Conservation (phyloP, 1,140 invertebrate species). For the Aphis craccivora region DNA sequence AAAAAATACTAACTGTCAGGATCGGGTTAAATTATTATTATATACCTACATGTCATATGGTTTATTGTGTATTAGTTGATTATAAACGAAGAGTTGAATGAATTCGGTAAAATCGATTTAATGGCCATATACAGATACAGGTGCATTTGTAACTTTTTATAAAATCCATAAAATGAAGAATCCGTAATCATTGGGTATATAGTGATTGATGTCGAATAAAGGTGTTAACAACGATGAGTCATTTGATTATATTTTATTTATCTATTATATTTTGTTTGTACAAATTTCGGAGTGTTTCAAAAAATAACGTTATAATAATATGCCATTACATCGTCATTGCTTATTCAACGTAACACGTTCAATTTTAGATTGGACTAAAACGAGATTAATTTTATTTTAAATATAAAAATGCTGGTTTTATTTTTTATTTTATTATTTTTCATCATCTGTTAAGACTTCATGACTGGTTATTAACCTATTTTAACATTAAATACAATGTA, state of each 20-base stretch:
- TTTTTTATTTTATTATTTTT: not conserved
- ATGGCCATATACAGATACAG: not conserved
- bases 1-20: not conserved
- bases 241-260: not conserved
- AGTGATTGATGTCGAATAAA: not conserved
- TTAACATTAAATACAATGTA: not conserved
- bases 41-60: constrained; percentile 23
- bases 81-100: not conserved
- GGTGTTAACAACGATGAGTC: not conserved
- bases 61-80: not conserved
- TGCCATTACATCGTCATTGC: not conserved
- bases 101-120: not conserved
- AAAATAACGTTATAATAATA: not conserved
- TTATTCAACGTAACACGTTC: not conserved
- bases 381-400: not conserved
- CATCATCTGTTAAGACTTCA: not conserved
- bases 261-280: not conserved
- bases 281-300: not conserved
- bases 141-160: not conserved
- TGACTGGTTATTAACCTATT: not conserved
- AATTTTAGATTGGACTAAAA: not conserved
- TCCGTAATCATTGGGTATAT: not conserved
- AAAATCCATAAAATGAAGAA: not conserved
- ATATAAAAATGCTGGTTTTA: not conserved
- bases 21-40: not conserved